These are phyloP conservation scores for Toxotes lorentzi DNA, from an alignment of 2,797 vertebrate genomes.

Conservation along the genomic window DNA sequence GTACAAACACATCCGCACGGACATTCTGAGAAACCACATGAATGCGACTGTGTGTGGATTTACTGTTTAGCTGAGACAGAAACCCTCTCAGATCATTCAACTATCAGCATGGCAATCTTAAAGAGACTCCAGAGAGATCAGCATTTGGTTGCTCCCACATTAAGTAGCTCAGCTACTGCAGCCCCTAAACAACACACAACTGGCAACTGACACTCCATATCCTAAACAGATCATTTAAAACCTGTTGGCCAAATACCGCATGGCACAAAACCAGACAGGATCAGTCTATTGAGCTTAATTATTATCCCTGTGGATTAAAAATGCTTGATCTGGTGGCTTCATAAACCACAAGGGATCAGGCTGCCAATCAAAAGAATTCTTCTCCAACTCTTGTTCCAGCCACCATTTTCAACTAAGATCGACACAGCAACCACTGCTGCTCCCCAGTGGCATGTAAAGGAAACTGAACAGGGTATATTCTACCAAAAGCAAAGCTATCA, in stretches of 20 bases:
- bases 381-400: conserved; percentile 15
- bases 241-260: background rate
- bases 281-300: background rate
- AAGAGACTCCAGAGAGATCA: conserved; percentile 24
- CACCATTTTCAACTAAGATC: conserved; percentile 35
- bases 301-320: conserved; percentile 15
- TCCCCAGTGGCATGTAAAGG: conserved; percentile 55
- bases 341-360: conserved; percentile 18
- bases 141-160: conserved; percentile 3
- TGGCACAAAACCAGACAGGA: background rate
- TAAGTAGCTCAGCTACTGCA: conserved; percentile 1
- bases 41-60: conserved; percentile 1
- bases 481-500: background rate
- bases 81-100: conserved; percentile 9
- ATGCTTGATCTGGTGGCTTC: conserved; percentile 22
- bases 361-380: conserved; percentile 24
- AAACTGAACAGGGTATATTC: conserved; percentile 24
- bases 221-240: conserved; percentile 34
- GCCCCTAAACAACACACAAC: background rate
- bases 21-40: background rate
- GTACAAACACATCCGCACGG: background rate
- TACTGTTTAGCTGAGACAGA: background rate
- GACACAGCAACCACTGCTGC: conserved; percentile 52
- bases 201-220: background rate
- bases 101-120: background rate